These are phyloP conservation scores for Hystrix brachyura DNA, from an alignment of 2,113 vertebrate species.

Conservation along the genomic window DNA sequence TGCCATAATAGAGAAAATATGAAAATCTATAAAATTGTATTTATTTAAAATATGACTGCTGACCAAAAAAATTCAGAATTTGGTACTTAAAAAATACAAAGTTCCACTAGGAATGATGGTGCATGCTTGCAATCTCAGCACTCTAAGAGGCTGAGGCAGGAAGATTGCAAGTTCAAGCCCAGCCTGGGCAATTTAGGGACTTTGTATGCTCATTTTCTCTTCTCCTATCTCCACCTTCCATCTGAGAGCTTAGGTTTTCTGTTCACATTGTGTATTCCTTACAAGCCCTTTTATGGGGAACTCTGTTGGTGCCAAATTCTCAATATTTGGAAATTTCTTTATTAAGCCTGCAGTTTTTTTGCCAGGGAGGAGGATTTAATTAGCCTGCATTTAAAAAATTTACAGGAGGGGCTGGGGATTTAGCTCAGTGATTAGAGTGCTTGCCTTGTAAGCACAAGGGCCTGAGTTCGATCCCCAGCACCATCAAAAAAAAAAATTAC, in stretches of 20 bases:
- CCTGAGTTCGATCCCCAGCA: too few relatives aligned
- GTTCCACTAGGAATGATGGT: neutral
- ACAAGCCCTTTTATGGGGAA: neutral
- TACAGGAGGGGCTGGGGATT: too few relatives aligned
- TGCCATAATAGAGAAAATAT: neutral
- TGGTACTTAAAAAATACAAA: neutral
- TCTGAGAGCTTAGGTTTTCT: slow-evolving; percentile 30
- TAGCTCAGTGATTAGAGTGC: too few relatives aligned
- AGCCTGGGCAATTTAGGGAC: neutral
- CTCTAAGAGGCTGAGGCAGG: neutral
- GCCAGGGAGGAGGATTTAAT: neutral
- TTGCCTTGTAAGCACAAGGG: too few relatives aligned
- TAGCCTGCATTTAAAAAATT: neutral
- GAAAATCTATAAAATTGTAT: neutral
- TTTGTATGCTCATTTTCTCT: slow-evolving; percentile 24
- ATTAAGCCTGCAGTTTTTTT: slow-evolving; percentile 37
- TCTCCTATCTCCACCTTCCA: neutral
- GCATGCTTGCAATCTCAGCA: neutral
- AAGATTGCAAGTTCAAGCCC: neutral
- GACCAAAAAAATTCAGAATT: neutral
- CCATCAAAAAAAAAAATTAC: too few relatives aligned
- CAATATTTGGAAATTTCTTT: slow-evolving; percentile 5
- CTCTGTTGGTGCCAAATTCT: slow-evolving; percentile 40
- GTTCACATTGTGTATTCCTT: neutral
- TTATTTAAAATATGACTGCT: neutral